phyloP scores from a whole-genome alignment of 2,888 invertebrate species.

The Pseudococcus viburni region DNA sequence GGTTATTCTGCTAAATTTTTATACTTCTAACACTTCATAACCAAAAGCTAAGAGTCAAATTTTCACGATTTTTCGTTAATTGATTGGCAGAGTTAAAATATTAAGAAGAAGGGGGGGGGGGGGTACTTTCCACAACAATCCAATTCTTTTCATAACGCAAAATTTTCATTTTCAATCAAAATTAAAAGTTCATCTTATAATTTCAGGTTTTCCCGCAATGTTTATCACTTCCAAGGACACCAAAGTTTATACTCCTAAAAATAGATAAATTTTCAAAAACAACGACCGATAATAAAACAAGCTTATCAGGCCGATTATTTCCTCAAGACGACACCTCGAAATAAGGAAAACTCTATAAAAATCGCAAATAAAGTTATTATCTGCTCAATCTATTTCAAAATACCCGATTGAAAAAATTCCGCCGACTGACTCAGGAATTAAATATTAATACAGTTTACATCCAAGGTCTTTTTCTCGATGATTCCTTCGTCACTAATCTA shows the following conservation, averaged over 20 bases:
- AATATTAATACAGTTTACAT: not conserved
- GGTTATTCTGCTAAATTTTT: no score
- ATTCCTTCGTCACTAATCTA: constrained; percentile 7
- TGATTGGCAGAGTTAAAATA: no score
- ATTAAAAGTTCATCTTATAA: no score
- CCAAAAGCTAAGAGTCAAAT: no score
- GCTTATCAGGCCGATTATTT: not conserved
- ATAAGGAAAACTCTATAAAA: not conserved
- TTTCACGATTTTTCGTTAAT: no score
- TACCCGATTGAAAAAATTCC: not conserved
- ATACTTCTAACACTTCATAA: no score
- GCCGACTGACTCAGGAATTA: not conserved
- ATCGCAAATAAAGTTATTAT: not conserved
- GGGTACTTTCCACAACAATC: no score
- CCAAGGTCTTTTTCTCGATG: not conserved
- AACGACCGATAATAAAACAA: not conserved
- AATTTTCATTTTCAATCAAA: no score
- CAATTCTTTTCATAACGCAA: no score
- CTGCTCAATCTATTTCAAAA: not conserved
- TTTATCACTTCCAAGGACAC: no score
- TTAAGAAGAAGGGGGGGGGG: no score
- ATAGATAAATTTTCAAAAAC: constrained; percentile 35
- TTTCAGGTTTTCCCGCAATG: no score
- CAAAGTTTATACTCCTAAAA: not conserved
- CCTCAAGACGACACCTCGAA: not conserved